Conservation (phyloP, 2,113 vertebrate species). For the Chaetorhynchus papuensis region DNA sequence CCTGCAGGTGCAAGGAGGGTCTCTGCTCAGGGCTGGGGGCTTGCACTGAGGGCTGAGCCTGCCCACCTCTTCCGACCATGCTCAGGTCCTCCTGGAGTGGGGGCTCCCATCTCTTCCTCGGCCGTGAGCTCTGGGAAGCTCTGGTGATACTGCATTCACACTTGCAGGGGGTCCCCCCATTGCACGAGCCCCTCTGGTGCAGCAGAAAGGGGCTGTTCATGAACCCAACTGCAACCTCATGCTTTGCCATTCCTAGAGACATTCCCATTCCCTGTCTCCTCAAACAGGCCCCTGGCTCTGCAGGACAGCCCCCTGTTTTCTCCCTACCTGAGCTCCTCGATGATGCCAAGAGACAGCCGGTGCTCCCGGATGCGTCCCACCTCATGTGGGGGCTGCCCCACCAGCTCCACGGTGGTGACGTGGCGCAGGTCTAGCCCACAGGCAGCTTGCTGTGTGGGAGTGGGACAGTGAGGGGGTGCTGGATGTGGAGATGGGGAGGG, state of each 20-base stretch:
- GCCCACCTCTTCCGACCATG: rapidly evolving
- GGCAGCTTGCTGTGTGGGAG: constrained; percentile 73
- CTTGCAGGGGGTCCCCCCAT: rapidly evolving
- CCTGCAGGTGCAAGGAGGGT: constrained; percentile 62
- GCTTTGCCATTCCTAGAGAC: not conserved
- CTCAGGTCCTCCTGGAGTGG: not conserved
- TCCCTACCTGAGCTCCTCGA: constrained; percentile 87
- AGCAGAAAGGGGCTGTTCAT: rapidly evolving
- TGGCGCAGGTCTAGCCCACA: constrained; percentile 90
- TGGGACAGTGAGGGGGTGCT: not conserved
- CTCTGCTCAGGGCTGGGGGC: not conserved
- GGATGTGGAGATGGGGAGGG: not conserved
- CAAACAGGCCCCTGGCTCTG: rapidly evolving
- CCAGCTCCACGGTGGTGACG: constrained; percentile 84
- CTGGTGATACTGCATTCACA: not conserved
- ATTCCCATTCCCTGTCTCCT: rapidly evolving
- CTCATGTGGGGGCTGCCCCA: constrained; percentile 83
- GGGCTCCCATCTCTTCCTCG: not conserved
- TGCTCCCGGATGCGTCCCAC: constrained; percentile 87
- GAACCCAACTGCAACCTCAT: not conserved
- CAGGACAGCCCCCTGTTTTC: not conserved
- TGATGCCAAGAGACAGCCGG: constrained; percentile 75
- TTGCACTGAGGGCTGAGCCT: not conserved
- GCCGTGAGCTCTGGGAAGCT: not conserved
- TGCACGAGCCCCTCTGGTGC: rapidly evolving